Conservation (phyloP, 2,888 invertebrate species). For the Himalopsyche anomala region DNA sequence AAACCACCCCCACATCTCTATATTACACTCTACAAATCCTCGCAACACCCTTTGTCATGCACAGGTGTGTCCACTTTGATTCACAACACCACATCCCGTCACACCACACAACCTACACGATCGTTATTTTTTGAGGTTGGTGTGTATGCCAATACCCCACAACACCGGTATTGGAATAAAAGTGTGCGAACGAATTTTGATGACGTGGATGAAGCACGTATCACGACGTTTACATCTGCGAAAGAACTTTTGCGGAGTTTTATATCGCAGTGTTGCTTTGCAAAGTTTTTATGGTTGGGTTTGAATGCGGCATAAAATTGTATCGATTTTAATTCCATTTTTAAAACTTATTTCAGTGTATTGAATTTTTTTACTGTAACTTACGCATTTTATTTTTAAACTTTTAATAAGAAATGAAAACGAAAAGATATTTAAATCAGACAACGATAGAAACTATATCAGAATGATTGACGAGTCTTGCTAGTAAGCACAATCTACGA, state of each 20-base stretch:
- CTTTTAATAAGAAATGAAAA: too few species aligned
- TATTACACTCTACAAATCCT: slow-evolving; percentile 42
- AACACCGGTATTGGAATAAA: not conserved
- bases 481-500: too few species aligned
- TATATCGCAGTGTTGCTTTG: slow-evolving; percentile 19
- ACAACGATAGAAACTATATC: too few species aligned
- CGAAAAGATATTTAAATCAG: too few species aligned
- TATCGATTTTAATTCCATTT: too few species aligned
- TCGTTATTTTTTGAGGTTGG: not conserved
- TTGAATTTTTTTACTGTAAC: too few species aligned
- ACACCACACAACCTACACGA: not conserved
- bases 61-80: slow-evolving; percentile 45
- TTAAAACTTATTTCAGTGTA: too few species aligned
- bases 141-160: not conserved
- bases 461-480: too few species aligned
- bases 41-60: slow-evolving; percentile 51
- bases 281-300: not conserved
- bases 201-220: not conserved
- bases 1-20: not conserved
- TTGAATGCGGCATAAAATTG: too few species aligned
- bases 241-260: not conserved
- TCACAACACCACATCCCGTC: slow-evolving; percentile 4
- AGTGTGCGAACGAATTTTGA: slow-evolving; percentile 24
- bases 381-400: too few species aligned
- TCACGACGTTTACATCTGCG: not conserved